Evolutionary conservation across 2,113 vertebrate species (phyloP), one percentile per base, ranked within the genome.

Genomic region (Ariopsis seemanni): DNA sequence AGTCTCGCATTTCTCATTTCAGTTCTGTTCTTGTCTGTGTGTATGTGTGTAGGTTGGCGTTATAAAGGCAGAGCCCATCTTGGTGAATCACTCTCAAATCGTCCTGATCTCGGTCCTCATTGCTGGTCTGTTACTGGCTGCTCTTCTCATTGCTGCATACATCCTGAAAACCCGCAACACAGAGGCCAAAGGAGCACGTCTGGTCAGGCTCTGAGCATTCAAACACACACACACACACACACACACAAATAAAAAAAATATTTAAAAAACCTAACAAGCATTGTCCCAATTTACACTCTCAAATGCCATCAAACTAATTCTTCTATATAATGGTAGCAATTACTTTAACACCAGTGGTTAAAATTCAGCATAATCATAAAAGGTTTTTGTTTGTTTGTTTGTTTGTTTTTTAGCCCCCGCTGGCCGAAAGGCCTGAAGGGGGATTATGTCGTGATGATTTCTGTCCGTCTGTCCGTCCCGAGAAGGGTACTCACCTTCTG

Each of bases 21-120:
- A 82, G 1, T 7, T 17, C 4, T 75, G 7, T 27, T 50, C 72
- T 42, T 85, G 22, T 88, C 7, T 53, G 25, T 80, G 50, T 88
- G 12, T 83, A 8, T 86, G 18, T 85, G 15, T 85, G 7, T 88
- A 96, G 95, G 90, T 94, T 62, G 89, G 92, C 1, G 83, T 95
- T 67, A 84, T 90, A 80, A 89, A 93, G 60, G 95, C 93, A 0
- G 82, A 82, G 42, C 90, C 93, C 87, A 90, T 78, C 2, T 92
- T 91, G 91, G 91, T 93, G 89, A 95, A 93, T 85, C 92, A 93
- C n/a, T 95, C 97, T 3, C 96, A 95, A 90, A 93, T 95, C 89
- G 97, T 97, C 0, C 91, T 99, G 91, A 97, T 97, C 2, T 96
- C 97, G 8, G n/a, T 99, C 93, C 94, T 99, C 65, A 95, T 97